phyloP scores from a whole-genome alignment of 2,888 invertebrate genomes.

The Diplolepis rosae region DNA sequence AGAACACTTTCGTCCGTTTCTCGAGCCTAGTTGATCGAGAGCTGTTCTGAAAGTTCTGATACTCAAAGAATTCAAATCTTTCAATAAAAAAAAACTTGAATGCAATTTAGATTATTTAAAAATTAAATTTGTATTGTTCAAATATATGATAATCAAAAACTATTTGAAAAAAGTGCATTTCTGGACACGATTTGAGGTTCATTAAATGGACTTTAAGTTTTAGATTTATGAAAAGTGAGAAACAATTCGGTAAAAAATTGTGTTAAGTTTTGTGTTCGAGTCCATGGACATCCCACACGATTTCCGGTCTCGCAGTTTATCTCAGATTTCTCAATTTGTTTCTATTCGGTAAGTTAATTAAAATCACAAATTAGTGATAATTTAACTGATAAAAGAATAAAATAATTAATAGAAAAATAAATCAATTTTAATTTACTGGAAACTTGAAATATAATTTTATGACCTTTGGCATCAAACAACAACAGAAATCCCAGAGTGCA shows the following conservation, averaged over 20 bases:
- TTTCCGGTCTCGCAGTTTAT: background rate
- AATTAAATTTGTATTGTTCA: background rate
- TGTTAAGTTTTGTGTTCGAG: background rate
- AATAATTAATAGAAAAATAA: too few relatives aligned
- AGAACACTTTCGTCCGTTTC: slow-evolving; percentile 25
- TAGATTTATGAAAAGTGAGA: background rate
- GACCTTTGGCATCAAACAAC: too few relatives aligned
- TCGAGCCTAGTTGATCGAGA: background rate
- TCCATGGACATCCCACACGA: slow-evolving; percentile 4
- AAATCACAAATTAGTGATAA: background rate
- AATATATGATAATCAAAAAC: background rate
- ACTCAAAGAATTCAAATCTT: background rate
- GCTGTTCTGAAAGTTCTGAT: background rate
- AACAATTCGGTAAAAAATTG: background rate
- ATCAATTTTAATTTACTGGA: too few relatives aligned
- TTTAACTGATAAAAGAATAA: too few relatives aligned
- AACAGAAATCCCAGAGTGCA: too few relatives aligned
- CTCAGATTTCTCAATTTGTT: background rate
- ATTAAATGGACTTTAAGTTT: background rate
- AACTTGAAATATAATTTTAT: too few relatives aligned
- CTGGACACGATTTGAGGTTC: background rate
- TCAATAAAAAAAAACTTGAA: background rate
- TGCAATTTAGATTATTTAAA: background rate
- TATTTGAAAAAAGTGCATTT: background rate
- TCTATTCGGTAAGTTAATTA: slow-evolving; percentile 2